Conservation (phyloP, 2,888 invertebrate genomes). For the Scelioninae gen. 1 region DNA sequence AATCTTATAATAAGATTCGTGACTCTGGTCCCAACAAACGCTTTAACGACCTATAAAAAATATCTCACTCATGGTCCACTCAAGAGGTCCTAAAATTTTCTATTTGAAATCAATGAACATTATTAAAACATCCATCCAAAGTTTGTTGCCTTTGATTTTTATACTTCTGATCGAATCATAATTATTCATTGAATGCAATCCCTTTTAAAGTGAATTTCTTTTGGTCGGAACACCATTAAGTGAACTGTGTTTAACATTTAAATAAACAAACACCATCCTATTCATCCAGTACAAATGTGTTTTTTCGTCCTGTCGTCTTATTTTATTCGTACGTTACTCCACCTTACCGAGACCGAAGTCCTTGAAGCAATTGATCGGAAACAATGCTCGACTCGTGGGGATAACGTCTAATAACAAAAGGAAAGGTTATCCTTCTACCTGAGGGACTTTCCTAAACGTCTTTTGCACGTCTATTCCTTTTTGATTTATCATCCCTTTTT, state of each 20-base stretch:
- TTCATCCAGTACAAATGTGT: slow-evolving; percentile 33
- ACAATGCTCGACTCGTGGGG: slow-evolving; percentile 70
- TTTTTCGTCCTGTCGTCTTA: slow-evolving; percentile 63
- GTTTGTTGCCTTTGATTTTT: too few relatives aligned
- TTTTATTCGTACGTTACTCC: slow-evolving; percentile 71
- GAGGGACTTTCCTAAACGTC: slow-evolving; percentile 33
- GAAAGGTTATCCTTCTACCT: slow-evolving; percentile 52
- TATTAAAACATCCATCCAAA: too few relatives aligned
- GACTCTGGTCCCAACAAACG: too few relatives aligned
- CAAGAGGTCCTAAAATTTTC: too few relatives aligned
- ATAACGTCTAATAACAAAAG: slow-evolving; percentile 56
- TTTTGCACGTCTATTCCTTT: slow-evolving; percentile 32
- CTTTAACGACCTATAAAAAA: too few relatives aligned
- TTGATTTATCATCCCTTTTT: slow-evolving; percentile 14
- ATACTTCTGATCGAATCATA: too few relatives aligned
- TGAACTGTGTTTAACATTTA: slow-evolving; percentile 26
- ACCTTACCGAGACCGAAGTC: slow-evolving; percentile 74
- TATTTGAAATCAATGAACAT: too few relatives aligned
- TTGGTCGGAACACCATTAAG: too few relatives aligned
- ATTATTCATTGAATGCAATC: too few relatives aligned
- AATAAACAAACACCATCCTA: slow-evolving; percentile 34
- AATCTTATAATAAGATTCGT: too few relatives aligned
- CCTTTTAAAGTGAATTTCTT: too few relatives aligned
- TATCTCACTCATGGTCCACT: too few relatives aligned
- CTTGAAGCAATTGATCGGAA: slow-evolving; percentile 78